phyloP scores from a whole-genome alignment of 2,888 invertebrate species.

The Platypus cylindrus region DNA sequence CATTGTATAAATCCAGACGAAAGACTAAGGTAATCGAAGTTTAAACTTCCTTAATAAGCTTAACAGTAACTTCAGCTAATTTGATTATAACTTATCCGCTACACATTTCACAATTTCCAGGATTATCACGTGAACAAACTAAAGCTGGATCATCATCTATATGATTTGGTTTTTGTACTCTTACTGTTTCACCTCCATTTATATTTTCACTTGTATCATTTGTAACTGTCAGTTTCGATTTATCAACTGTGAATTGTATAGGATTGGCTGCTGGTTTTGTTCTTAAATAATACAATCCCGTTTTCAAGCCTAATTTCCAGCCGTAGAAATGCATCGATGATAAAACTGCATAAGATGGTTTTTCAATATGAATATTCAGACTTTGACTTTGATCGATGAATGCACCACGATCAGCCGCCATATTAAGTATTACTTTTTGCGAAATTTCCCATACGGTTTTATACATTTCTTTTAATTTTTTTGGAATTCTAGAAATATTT shows the following conservation, averaged over 20 bases:
- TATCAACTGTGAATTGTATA: slow-evolving; percentile 96
- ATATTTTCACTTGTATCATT: slow-evolving; percentile 10
- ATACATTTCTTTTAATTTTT: slow-evolving; percentile 73
- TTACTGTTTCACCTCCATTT: slow-evolving; percentile 2
- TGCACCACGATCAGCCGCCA: slow-evolving; percentile 96
- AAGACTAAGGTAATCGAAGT: too few relatives aligned
- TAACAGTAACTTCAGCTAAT: not conserved
- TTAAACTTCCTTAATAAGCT: not conserved
- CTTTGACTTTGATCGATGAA: slow-evolving; percentile 99
- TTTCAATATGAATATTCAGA: slow-evolving; percentile 92
- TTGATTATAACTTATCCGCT: slow-evolving; percentile 48
- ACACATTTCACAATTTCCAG: slow-evolving; percentile 79
- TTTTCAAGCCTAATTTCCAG: slow-evolving; percentile 94
- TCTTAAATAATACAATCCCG: slow-evolving; percentile 96
- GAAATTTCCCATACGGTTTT: slow-evolving; percentile 98
- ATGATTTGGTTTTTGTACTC: slow-evolving; percentile 25
- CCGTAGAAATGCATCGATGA: slow-evolving; percentile 98
- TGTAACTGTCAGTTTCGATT: slow-evolving; percentile 44
- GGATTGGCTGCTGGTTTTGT: slow-evolving; percentile 94
- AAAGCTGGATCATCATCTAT: slow-evolving; percentile 58
- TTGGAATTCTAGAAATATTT: slow-evolving; percentile 72
- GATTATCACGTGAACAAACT: slow-evolving; percentile 77
- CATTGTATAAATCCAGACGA: too few relatives aligned
- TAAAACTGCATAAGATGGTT: slow-evolving; percentile 84
- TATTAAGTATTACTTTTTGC: slow-evolving; percentile 82